Evolutionary conservation across 2,113 vertebrate species (phyloP).

Genomic region (Cinclus cinclus): DNA sequence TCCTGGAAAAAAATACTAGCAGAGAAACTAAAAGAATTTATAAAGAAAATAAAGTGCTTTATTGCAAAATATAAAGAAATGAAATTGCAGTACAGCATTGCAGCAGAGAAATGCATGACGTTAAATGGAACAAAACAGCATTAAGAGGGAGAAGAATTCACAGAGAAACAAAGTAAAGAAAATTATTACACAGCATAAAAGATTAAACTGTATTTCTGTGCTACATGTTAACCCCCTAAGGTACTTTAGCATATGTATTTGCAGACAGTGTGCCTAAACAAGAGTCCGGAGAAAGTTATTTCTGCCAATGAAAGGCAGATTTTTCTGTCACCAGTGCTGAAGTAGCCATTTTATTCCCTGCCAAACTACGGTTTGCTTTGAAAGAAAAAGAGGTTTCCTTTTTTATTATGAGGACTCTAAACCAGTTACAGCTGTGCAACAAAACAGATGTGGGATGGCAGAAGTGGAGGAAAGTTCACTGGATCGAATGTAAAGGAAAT

Average conservation of each 20-base stretch:
- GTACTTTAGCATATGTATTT: not conserved
- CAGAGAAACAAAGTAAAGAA: not conserved
- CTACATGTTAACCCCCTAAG: not conserved
- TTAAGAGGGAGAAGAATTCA: not conserved
- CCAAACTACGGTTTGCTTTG: constrained; percentile 24
- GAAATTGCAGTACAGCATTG: not conserved
- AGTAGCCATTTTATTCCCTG: constrained; percentile 40
- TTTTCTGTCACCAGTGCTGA: constrained; percentile 27
- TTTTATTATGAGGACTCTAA: constrained; percentile 24
- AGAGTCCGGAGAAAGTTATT: not conserved
- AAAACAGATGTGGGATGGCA: constrained; percentile 28
- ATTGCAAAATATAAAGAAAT: not conserved
- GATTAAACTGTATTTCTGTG: not conserved
- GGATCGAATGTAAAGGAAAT: not conserved
- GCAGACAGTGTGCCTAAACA: not conserved
- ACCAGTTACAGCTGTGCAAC: constrained; percentile 54
- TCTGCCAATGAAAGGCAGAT: constrained; percentile 39
- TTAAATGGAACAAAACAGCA: not conserved
- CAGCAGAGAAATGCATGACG: not conserved
- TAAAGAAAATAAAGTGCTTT: not conserved
- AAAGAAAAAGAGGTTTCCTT: constrained; percentile 14
- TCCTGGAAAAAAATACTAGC: not conserved
- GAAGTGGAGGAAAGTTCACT: constrained; percentile 64
- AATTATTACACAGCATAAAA: not conserved
- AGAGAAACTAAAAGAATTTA: not conserved